Percentiles rank a stretch among this genome's conserved stretches.
Evolutionary conservation across 2,113 vertebrate genomes (phyloP).

Genomic region (Rattus rattus): DNA sequence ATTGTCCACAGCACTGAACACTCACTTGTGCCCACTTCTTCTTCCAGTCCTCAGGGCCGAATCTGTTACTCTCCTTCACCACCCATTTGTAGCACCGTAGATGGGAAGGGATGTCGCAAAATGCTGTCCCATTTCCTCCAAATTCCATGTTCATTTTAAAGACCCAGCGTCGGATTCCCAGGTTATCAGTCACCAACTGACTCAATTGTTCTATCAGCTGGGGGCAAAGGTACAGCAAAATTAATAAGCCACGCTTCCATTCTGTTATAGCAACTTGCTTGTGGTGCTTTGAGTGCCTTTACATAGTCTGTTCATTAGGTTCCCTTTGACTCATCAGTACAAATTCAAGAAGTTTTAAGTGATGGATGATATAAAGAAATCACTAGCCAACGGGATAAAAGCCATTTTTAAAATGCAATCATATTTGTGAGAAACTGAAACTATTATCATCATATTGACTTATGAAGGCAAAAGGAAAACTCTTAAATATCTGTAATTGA

Average conservation of each 20-base stretch:
- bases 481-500: conserved; percentile 37
- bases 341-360: conserved; percentile 34
- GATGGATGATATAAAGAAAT: not conserved
- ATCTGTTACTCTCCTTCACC: conserved; percentile 78
- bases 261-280: not conserved
- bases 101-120: conserved; percentile 87
- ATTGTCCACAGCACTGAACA: not conserved
- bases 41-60: conserved; percentile 83
- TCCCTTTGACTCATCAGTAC: conserved; percentile 20
- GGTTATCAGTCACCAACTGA: conserved; percentile 87
- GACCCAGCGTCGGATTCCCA: conserved; percentile 90
- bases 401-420: conserved; percentile 17
- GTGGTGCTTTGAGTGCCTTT: not conserved
- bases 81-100: conserved; percentile 87
- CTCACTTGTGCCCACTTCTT: conserved; percentile 89
- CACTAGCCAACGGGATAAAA: not conserved
- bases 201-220: conserved; percentile 90
- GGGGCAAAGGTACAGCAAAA: not conserved
- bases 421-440: conserved; percentile 19
- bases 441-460: conserved; percentile 22
- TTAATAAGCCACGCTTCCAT: not conserved
- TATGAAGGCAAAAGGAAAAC: conserved; percentile 57
- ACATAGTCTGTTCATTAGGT: not conserved
- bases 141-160: conserved; percentile 90
- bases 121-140: conserved; percentile 89